Evolutionary conservation across 2,113 vertebrate genomes (phyloP), one percentile per base, ranked within the genome.

Genomic region (Henicopernis longicauda): DNA sequence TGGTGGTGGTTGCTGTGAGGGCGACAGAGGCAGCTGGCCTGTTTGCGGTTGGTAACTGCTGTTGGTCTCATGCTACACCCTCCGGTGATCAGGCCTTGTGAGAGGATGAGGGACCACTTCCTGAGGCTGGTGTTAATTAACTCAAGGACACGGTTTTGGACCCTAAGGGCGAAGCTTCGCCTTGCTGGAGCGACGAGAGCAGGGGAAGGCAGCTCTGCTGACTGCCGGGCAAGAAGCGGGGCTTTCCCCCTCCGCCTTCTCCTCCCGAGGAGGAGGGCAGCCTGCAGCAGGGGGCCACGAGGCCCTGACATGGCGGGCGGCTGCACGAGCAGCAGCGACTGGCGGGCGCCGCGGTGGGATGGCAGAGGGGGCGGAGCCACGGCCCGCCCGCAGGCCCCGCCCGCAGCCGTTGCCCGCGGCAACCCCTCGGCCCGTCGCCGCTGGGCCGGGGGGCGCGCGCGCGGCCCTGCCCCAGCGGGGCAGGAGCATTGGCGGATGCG

Each of bases 81-180:
- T 18, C 38, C 25, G 8, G 4, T 2, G 4, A 6, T 3, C 17
- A 7, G 11, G 13, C 4, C 27, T 29, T 2, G 34, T 11, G 13
- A 5, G 44, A 10, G 18, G 14, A 3, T 2, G 2, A 25, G 15
- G 44, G 11, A 3, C 5, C 72, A 0, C 31, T 40, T 4, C 21
- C 1, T 3, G 13, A 16, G 42, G 3, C 16, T 12, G 7, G 26
- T 5, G 25, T 42, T 19, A 20, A 9, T 11, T 7, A 31, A 16
- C 21, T 26, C 72, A 0, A 36, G 54, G 59, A 3, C 32, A 4
- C 0, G 31, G 21, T 2, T n/a, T 17, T 5, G 66, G 26, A 13
- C 14, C 29, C 25, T 2, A 7, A 11, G 32, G 26, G 44, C 22
- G 12, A 5, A 23, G 65, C 49, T 45, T 5, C 8, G 42, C 47